Base-by-base conservation (phyloP, 2,797 vertebrate species). In the Cryptoblepharus egeriae region DNA sequence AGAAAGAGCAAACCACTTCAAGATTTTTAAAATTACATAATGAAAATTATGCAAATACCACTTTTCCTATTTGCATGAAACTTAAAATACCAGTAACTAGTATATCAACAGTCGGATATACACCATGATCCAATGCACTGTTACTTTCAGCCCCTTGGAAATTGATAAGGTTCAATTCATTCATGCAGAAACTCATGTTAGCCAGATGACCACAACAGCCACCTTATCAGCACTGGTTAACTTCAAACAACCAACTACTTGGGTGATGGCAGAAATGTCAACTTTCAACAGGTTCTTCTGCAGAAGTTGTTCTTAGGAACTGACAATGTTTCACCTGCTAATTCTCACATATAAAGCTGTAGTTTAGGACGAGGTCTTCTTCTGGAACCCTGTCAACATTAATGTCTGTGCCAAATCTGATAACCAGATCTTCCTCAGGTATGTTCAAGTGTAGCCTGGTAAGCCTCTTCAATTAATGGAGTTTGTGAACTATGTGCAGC, bases 1-100 rank as follows among this genome's bases (percentile, higher is more conserved):
- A 78, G 86, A 82, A 68, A 80, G 75, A 1, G 58, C 69, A 58
- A 84, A 87, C 8, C 84, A 1, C 61, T 79, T 81, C 82, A 71
- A 80, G 81, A 5, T 26, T 37, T 35, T 18, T 57, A 35, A 57
- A 64, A 8, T 28, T 58, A 55, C 67, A 42, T 83, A 0, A 79
- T 70, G 68, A 58, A 58, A 0, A 65, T 65, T 45, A 75, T 11
- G 26, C 52, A 85, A 37, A 75, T 57, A 65, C 57, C 57, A 77
- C 37, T 28, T 72, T 82, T 86, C 82, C 85, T 85, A 82, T 0
- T 11, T 2, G 52, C 57, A 58, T 49, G 11, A 64, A n/a, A 72
- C 30, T 28, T 49, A 42, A 83, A 90, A 81, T 26, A 4, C 45
- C 80, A 68, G 67, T 80, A 60, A 37, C 35, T 57, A 11, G 0